phyloP scores from a whole-genome alignment of 2,888 invertebrate genomes.

The Cyclophora punctaria region DNA sequence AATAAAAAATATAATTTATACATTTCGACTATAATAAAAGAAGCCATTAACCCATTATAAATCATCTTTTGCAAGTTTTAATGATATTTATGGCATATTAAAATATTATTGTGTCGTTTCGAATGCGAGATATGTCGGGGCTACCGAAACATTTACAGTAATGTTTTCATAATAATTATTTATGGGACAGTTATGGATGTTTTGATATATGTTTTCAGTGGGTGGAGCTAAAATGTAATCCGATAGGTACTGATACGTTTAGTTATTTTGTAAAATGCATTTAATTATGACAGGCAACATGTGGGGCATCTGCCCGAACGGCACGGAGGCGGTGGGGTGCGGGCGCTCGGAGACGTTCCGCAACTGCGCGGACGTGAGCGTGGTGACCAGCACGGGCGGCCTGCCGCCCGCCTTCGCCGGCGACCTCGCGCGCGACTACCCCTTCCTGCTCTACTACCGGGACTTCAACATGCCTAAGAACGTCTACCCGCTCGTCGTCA shows the following conservation, averaged over 20 bases:
- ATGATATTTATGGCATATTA: conserved; percentile 9
- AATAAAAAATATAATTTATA: not conserved
- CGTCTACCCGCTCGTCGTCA: conserved; percentile 83
- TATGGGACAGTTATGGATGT: too few species aligned
- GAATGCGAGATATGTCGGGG: not conserved
- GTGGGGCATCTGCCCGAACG: conserved; percentile 92
- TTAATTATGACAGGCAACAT: conserved; percentile 79
- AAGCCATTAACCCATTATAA: conserved; percentile 8
- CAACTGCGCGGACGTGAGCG: conserved; percentile 91
- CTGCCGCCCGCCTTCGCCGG: conserved; percentile 82
- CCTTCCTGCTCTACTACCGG: conserved; percentile 85
- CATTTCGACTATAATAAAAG: conserved; percentile 2
- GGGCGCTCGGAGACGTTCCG: conserved; percentile 93
- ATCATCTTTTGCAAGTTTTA: conserved; percentile 11
- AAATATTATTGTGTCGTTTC: conserved; percentile 2
- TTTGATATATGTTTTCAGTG: too few species aligned
- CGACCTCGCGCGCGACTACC: conserved; percentile 76
- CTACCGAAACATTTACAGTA: too few species aligned
- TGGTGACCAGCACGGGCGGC: conserved; percentile 85
- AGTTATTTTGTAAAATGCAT: too few species aligned
- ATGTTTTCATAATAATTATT: too few species aligned
- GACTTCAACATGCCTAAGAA: conserved; percentile 80
- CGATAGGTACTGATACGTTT: too few species aligned
- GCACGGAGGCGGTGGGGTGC: conserved; percentile 90
- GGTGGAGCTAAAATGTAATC: too few species aligned